Base-by-base conservation (phyloP, 2,888 invertebrate genomes). In the Perizoma affinitatum region DNA sequence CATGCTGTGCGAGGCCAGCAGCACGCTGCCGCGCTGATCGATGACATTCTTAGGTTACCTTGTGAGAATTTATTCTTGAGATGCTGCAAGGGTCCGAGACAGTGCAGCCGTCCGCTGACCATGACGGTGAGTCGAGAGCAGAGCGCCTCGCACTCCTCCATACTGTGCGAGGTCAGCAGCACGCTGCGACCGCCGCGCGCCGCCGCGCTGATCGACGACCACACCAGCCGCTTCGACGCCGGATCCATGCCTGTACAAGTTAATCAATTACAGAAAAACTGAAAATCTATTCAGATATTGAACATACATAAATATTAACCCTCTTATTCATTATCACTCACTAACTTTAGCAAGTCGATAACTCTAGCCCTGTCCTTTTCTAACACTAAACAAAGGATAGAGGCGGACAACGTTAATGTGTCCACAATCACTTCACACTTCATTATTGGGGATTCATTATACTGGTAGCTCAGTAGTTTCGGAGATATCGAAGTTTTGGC, bases 131-230 rank as follows among this genome's bases (percentile, higher is more conserved):
- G 87, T 2, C 96, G 92, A 4, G 96, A 95, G 80, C 97, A 97
- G 43, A 97, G 87, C 36, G 95, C 96, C 87, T 97, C 96, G 83
- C 96, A 96, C 83, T 97, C 97, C 83, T 96, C 96, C 96, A 97
- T 96, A 73, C 88, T 89, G 84, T 91, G 90, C 50, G 90, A 88
- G 68, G 90, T 90, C 67, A 97, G 92, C 61, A 97, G 93, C 50
- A 97, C 94, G 63, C 96, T 95, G 45, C 97, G 97, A 0, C 94
- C 93, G 54, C 95, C 93, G 8, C 68, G 42, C 65, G 95, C 94
- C 62, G 94, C 93, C 6, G 67, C 73, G 72, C 81, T 86, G 38
- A 97, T 93, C 49, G 95, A 94, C 73, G 95, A 93, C 97, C 97
- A 97, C 8, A 98, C 93, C 62, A 96, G 94, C 4, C 97, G 94